Conservation (phyloP, 2,888 invertebrate genomes). For the Limnephilus auricula region DNA sequence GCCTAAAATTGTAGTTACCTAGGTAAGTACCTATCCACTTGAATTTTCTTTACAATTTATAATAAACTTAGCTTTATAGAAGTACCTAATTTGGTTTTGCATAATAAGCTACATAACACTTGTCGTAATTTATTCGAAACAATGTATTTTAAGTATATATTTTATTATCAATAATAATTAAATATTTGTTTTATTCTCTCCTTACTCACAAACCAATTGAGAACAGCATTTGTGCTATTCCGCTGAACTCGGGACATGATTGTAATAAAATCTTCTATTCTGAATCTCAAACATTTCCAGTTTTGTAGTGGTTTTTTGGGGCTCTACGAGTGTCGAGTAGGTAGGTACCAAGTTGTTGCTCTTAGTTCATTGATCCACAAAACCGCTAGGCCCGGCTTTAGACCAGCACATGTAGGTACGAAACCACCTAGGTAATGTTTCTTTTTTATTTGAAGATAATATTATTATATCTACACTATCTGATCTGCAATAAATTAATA, state of each 20-base stretch:
- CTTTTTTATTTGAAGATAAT: background rate
- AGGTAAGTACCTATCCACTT: background rate
- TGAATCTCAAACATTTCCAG: slow-evolving; percentile 4
- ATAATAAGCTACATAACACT: background rate
- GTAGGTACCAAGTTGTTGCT: background rate
- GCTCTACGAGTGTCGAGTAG: background rate
- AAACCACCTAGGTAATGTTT: background rate
- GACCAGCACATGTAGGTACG: background rate
- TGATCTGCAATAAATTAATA: background rate
- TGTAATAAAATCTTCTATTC: background rate
- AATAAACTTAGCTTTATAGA: background rate
- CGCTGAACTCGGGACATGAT: background rate
- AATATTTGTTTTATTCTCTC: no score
- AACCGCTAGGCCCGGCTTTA: slow-evolving; percentile 8
- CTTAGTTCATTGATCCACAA: slow-evolving; percentile 17
- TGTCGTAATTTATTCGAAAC: background rate
- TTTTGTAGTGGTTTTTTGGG: slow-evolving; percentile 2
- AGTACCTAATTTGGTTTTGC: background rate
- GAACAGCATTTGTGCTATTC: background rate
- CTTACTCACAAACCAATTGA: background rate
- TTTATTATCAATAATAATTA: background rate
- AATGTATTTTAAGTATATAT: background rate
- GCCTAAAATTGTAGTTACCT: background rate
- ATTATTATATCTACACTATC: background rate
- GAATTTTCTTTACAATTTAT: background rate